Percentiles rank a stretch among this genome's conserved stretches.
Conservation (phyloP, 1,140 invertebrate species). For the Dendrolimus kikuchii region DNA sequence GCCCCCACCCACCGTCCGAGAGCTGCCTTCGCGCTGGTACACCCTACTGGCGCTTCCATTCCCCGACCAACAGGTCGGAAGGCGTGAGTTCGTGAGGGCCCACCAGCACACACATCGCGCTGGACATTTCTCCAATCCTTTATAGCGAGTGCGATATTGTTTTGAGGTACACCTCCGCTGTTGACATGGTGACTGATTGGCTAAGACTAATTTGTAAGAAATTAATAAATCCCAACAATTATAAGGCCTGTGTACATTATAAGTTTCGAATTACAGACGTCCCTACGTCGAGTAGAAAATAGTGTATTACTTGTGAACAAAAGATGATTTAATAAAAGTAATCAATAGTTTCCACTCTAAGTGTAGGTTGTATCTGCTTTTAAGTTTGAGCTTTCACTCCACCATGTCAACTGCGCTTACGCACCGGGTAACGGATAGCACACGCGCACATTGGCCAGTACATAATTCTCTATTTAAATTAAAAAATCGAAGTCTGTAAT, state of each 20-base stretch:
- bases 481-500: neutral
- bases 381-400: neutral
- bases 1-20: constrained; percentile 45
- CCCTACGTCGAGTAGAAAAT: no score
- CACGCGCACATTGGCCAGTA: neutral
- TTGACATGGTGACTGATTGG: constrained; percentile 44
- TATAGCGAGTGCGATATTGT: constrained; percentile 64
- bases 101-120: constrained; percentile 81
- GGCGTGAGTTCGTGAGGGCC: constrained; percentile 84
- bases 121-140: constrained; percentile 84
- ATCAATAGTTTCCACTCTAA: no score
- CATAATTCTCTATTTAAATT: no score
- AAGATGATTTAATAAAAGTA: no score
- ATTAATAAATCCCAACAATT: no score
- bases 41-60: constrained; percentile 91
- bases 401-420: constrained; percentile 13
- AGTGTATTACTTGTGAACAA: no score
- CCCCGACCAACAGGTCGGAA: constrained; percentile 90
- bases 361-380: no score
- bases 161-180: constrained; percentile 49
- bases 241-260: no score
- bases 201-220: neutral
- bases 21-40: constrained; percentile 87
- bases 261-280: no score
- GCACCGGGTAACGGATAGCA: constrained; percentile 12